Conservation (phyloP, 2,797 vertebrate species). For the Tenualosa thibaudeaui region DNA sequence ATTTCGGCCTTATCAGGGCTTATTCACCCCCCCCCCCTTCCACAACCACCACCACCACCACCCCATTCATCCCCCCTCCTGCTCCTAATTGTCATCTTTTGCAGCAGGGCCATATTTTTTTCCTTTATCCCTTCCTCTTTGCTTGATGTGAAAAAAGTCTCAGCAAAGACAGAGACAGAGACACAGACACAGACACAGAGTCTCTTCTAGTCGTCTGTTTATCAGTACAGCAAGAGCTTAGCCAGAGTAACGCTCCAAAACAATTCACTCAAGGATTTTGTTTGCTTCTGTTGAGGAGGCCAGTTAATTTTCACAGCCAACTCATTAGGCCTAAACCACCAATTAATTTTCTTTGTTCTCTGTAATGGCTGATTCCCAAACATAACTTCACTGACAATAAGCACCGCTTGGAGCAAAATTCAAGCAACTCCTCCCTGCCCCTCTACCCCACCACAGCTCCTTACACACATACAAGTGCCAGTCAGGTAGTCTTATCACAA, state of each 20-base stretch:
- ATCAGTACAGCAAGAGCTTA: slow-evolving; percentile 69
- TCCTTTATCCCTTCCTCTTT: slow-evolving; percentile 39
- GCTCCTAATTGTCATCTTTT: slow-evolving; percentile 53
- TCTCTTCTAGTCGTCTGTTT: slow-evolving; percentile 74
- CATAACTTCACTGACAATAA: slow-evolving; percentile 68
- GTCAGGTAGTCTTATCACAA: slow-evolving; percentile 31
- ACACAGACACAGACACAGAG: slow-evolving; percentile 65
- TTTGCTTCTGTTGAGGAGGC: slow-evolving; percentile 83
- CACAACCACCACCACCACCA: slow-evolving; percentile 25
- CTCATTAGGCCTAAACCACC: slow-evolving; percentile 88
- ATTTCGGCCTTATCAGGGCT: slow-evolving; percentile 63
- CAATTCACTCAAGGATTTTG: slow-evolving; percentile 79
- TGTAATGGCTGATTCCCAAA: slow-evolving; percentile 79
- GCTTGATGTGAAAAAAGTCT: slow-evolving; percentile 39
- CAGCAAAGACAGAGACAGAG: slow-evolving; percentile 74
- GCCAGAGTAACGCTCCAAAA: slow-evolving; percentile 71
- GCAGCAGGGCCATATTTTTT: slow-evolving; percentile 26
- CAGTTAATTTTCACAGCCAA: slow-evolving; percentile 80
- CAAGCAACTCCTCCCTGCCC: slow-evolving; percentile 15
- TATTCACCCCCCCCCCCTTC: slow-evolving; percentile 53
- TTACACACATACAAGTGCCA: slow-evolving; percentile 40
- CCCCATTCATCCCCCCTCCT: slow-evolving; percentile 37
- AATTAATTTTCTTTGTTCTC: slow-evolving; percentile 86
- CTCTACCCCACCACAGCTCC: neutral
- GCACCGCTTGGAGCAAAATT: slow-evolving; percentile 41